phyloP scores from a whole-genome alignment of 2,113 vertebrate genomes.

The Antidorcas marsupialis region DNA sequence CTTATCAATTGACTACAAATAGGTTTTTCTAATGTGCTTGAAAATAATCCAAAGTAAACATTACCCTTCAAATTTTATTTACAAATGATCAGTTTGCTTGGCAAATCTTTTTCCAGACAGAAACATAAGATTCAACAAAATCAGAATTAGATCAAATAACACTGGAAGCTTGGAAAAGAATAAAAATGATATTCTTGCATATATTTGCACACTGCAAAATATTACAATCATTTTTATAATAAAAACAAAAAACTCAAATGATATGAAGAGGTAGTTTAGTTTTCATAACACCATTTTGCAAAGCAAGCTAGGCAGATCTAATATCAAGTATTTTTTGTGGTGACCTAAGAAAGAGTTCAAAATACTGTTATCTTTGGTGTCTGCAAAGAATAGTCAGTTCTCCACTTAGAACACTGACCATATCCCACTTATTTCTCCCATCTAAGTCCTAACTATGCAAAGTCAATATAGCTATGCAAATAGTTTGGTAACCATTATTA shows the following conservation, averaged over 20 bases:
- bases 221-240: not conserved
- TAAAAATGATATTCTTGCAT: not conserved
- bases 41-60: constrained; percentile 36
- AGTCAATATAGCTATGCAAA: constrained; percentile 41
- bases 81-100: constrained; percentile 9
- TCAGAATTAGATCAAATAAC: not conserved
- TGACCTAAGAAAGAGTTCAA: not conserved
- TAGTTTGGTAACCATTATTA: not conserved
- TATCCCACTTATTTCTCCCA: not conserved
- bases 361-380: not conserved
- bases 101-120: not conserved
- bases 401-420: constrained; percentile 13
- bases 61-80: constrained; percentile 39
- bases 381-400: not conserved
- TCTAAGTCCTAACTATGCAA: constrained; percentile 19
- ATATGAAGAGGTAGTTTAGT: not conserved
- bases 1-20: not conserved
- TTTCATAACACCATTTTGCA: not conserved
- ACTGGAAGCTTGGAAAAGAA: not conserved
- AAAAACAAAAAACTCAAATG: not conserved
- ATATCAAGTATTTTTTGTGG: not conserved
- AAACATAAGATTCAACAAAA: not conserved
- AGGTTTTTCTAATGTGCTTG: not conserved
- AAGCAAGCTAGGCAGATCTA: not conserved
- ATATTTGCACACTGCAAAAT: not conserved